A percentile compares a stretch with the other conserved stretches of the same genome.
phyloP scores from a whole-genome alignment of 2,797 vertebrate species.

The Adelosebastes latens region DNA sequence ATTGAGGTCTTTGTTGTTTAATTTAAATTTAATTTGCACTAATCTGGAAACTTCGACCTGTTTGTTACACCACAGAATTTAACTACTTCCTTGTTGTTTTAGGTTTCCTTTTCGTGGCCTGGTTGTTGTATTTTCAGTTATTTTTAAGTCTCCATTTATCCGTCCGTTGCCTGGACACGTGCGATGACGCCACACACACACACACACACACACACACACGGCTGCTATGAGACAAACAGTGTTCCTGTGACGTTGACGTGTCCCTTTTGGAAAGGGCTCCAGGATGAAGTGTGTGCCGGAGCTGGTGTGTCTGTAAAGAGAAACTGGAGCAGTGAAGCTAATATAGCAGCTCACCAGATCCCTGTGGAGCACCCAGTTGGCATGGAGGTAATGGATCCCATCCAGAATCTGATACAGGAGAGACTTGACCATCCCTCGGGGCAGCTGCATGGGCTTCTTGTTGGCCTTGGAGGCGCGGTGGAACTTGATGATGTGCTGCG shows the following conservation, averaged over 20 bases:
- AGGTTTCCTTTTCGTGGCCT: neutral
- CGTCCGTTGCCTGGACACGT: neutral
- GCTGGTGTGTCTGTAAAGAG: constrained; percentile 14
- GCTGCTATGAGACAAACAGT: neutral
- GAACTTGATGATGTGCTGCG: constrained; percentile 99
- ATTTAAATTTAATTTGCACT: too few relatives aligned
- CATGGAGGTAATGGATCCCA: constrained; percentile 99
- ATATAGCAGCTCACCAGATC: constrained; percentile 91
- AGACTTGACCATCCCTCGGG: constrained; percentile 99
- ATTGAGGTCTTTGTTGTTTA: neutral
- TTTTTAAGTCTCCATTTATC: neutral
- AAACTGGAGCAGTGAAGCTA: constrained; percentile 48
- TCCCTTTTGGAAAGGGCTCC: constrained; percentile 13
- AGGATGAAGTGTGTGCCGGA: neutral
- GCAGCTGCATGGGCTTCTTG: constrained; percentile 99
- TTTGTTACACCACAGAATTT: neutral
- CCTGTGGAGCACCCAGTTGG: constrained; percentile 99
- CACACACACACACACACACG: neutral
- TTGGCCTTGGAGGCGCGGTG: constrained; percentile 99
- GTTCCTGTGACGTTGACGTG: neutral
- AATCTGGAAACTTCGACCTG: too few relatives aligned
- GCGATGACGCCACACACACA: neutral
- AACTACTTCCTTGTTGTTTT: neutral
- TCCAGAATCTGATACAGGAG: constrained; percentile 99
- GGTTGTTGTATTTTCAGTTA: neutral